phyloP scores from a whole-genome alignment of 2,797 vertebrate species.

The Gymnopithys bicolor region DNA sequence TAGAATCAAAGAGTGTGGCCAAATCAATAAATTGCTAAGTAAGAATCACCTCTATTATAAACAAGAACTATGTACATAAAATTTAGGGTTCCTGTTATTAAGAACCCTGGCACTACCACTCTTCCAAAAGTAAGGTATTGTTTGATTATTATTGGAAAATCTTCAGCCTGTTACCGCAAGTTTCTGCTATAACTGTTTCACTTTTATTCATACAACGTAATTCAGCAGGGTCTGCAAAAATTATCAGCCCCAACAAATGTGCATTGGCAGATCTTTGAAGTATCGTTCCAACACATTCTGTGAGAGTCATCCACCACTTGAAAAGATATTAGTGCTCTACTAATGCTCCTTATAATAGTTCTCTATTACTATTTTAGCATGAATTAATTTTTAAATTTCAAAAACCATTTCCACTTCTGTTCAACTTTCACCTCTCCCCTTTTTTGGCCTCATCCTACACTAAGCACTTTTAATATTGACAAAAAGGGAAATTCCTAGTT shows the following conservation, averaged over 20 bases:
- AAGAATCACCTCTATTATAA: background rate
- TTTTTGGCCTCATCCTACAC: background rate
- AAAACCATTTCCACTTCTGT: background rate
- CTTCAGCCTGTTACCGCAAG: background rate
- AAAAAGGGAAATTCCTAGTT: background rate
- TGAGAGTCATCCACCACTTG: background rate
- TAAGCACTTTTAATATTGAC: background rate
- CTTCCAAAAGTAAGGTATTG: background rate
- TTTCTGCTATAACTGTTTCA: background rate
- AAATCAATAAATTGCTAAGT: background rate
- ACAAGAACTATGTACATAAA: background rate
- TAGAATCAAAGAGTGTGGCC: background rate
- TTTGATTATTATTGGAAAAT: background rate
- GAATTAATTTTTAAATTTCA: background rate
- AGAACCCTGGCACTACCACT: background rate
- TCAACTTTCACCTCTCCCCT: background rate
- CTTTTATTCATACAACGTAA: constrained; percentile 20
- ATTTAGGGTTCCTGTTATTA: background rate
- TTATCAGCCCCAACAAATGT: background rate
- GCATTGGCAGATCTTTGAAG: background rate
- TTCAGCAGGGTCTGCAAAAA: constrained; percentile 27
- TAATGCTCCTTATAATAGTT: background rate
- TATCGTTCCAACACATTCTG: background rate
- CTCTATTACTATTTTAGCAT: background rate
- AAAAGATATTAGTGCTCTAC: background rate